A percentile compares a stretch with the other conserved stretches of the same genome.
Conservation (phyloP, 2,797 vertebrate species). For the Enteromius unitaeniatus region DNA sequence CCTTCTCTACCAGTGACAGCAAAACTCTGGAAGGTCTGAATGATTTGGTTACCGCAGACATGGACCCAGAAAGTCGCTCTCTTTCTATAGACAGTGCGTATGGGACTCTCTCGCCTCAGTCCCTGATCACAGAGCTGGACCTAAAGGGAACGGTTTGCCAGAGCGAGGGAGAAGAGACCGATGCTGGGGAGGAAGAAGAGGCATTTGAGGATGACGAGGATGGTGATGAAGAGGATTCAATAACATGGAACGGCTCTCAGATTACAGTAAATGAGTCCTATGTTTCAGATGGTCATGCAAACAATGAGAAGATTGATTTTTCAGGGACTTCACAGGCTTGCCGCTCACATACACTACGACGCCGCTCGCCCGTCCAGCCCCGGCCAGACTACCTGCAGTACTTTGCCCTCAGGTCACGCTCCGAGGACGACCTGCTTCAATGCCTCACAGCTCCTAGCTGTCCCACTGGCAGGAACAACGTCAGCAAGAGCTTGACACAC, state of each 20-base stretch:
- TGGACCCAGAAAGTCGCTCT: slow-evolving; percentile 77
- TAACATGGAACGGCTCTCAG: slow-evolving; percentile 61
- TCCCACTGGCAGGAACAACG: slow-evolving; percentile 25
- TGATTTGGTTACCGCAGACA: slow-evolving; percentile 49
- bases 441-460: slow-evolving; percentile 47
- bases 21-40: slow-evolving; percentile 40
- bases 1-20: slow-evolving; percentile 16
- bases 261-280: slow-evolving; percentile 60
- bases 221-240: slow-evolving; percentile 58
- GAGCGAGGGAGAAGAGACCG: slow-evolving; percentile 71
- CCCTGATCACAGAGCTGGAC: slow-evolving; percentile 71
- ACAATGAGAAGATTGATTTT: slow-evolving; percentile 24
- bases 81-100: slow-evolving; percentile 95
- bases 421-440: slow-evolving; percentile 89
- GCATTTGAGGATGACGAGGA: slow-evolving; percentile 61
- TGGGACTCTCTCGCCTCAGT: slow-evolving; percentile 89
- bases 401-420: slow-evolving; percentile 83
- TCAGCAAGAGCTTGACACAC: slow-evolving; percentile 84
- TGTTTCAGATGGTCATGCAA: slow-evolving; percentile 33
- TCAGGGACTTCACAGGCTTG: slow-evolving; percentile 65
- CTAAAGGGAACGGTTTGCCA: slow-evolving; percentile 73
- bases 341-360: slow-evolving; percentile 77
- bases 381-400: slow-evolving; percentile 66
- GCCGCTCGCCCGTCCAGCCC: slow-evolving; percentile 79
- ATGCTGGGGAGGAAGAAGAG: slow-evolving; percentile 68